These are phyloP conservation scores for Turritopsis rubra DNA, from an alignment of 30 jellyfish, hydroid and myxozoan species.

Conservation along the genomic window DNA sequence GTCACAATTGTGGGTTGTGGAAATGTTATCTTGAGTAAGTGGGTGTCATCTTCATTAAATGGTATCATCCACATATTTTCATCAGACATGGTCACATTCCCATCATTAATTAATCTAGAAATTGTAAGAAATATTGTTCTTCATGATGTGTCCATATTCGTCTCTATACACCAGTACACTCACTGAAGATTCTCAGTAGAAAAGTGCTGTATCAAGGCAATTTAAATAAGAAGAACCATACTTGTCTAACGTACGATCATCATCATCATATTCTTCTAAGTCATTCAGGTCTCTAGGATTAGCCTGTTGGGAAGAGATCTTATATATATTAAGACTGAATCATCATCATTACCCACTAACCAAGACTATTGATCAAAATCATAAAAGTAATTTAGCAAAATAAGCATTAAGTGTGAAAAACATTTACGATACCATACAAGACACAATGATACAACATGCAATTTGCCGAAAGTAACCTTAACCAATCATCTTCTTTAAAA, in stretches of 20 bases:
- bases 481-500: no score
- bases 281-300: constrained; percentile 88
- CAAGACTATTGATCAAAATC: neutral
- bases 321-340: no score
- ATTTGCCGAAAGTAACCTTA: no score
- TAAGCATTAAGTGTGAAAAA: no score
- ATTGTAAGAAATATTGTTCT: neutral
- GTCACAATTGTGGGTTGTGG: constrained; percentile 35
- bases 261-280: constrained; percentile 68
- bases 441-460: no score
- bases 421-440: no score
- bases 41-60: constrained; percentile 66
- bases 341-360: no score
- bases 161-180: neutral
- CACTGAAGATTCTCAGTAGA: neutral
- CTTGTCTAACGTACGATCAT: constrained; percentile 97
- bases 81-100: constrained; percentile 80
- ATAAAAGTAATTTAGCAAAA: no score
- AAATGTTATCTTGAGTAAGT: constrained; percentile 49
- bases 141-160: neutral
- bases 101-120: constrained; percentile 64
- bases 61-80: constrained; percentile 99
- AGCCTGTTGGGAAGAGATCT: constrained; percentile 43
- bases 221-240: constrained; percentile 11
- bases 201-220: neutral